Percentiles rank a stretch among this genome's conserved stretches.
Evolutionary conservation across 30 jellyfish, hydroid and myxozoan genomes (phyloP).

Genomic region (Sanderia malayensis): DNA sequence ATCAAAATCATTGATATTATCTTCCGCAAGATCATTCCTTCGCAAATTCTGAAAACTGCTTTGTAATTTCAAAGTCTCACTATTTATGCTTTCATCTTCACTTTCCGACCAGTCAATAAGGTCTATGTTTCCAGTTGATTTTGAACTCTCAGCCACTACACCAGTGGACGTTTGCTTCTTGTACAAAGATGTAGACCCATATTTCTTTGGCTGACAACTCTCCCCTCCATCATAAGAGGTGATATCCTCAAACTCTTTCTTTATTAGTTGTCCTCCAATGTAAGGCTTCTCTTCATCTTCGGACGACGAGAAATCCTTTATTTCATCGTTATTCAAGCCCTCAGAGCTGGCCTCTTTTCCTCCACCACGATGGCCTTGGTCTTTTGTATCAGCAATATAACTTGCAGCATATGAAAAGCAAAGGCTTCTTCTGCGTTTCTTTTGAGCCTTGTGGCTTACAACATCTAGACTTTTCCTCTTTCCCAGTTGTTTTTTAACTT

Average conservation of each 20-base stretch:
- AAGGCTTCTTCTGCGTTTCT: constrained; percentile 10
- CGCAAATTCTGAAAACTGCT: neutral
- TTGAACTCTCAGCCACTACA: neutral
- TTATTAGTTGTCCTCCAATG: neutral
- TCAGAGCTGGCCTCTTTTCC: neutral
- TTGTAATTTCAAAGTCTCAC: neutral
- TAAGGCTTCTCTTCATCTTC: neutral
- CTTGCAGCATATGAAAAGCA: neutral
- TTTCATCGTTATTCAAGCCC: neutral
- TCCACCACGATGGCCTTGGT: neutral
- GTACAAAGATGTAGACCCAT: neutral
- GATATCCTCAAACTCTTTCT: neutral
- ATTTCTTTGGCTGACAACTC: neutral
- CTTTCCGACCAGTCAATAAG: constrained; percentile 47
- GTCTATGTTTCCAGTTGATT: neutral
- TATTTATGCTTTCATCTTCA: neutral
- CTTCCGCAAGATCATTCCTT: neutral
- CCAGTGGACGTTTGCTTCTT: neutral
- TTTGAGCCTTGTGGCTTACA: neutral
- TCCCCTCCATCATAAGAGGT: neutral
- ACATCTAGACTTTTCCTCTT: neutral
- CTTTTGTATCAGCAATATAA: neutral
- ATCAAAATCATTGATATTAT: constrained; percentile 28
- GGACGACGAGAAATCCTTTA: constrained; percentile 24
- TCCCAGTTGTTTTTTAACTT: neutral